phyloP scores from a whole-genome alignment of 2,888 invertebrate genomes.

The Sinelater perroti region DNA sequence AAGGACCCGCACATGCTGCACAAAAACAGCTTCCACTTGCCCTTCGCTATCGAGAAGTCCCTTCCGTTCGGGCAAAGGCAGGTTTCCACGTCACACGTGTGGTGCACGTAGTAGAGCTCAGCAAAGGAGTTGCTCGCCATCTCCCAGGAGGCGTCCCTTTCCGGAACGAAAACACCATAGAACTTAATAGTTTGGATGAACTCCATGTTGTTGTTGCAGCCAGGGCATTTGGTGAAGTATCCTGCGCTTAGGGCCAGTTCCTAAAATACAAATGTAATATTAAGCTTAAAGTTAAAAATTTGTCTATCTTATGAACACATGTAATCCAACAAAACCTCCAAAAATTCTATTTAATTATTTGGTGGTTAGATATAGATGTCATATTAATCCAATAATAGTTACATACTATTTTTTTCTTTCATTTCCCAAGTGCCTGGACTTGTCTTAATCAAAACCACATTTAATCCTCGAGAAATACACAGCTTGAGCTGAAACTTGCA shows the following conservation, averaged over 20 bases:
- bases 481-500: too few species aligned
- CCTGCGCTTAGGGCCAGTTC: constrained; percentile 28
- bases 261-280: constrained; percentile 7
- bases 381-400: too few species aligned
- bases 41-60: background rate
- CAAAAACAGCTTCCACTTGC: constrained; percentile 28
- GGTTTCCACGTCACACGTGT: constrained; percentile 16
- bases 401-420: too few species aligned
- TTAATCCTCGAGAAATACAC: too few species aligned
- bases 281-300: too few species aligned
- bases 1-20: constrained; percentile 30
- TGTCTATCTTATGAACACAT: background rate
- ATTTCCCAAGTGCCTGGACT: too few species aligned
- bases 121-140: constrained; percentile 19
- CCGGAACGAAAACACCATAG: constrained; percentile 32
- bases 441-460: too few species aligned
- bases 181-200: constrained; percentile 23
- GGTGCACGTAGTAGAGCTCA: constrained; percentile 24
- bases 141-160: constrained; percentile 36
- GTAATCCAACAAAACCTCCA: background rate
- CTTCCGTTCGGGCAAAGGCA: constrained; percentile 31
- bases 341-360: too few species aligned
- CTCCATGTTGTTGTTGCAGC: constrained; percentile 22
- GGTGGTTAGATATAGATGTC: too few species aligned
- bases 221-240: constrained; percentile 36